Percentiles rank a stretch among this genome's conserved stretches.
Conservation (phyloP, 2,797 vertebrate species). For the Peromyscus aztecus region DNA sequence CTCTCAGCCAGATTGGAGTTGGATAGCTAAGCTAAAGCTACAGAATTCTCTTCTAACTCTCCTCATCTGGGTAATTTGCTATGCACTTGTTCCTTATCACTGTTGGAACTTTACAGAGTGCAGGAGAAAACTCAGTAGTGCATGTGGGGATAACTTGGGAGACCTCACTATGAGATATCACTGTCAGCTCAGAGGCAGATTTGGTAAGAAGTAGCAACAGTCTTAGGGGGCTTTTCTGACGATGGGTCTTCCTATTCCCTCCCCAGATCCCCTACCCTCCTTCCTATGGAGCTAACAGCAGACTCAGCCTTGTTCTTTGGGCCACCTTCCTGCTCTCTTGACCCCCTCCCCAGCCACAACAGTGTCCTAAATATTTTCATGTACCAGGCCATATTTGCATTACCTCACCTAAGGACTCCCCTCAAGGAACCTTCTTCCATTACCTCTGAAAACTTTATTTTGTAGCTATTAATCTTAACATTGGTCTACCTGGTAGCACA, state of each 20-base stretch:
- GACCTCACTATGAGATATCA: neutral
- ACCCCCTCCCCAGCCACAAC: neutral
- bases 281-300: neutral
- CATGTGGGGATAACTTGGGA: neutral
- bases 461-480: neutral
- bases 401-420: neutral
- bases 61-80: neutral
- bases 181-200: too few species aligned
- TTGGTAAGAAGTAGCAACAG: neutral
- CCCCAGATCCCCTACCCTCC: neutral
- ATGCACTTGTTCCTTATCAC: neutral
- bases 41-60: neutral
- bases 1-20: neutral
- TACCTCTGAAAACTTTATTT: constrained; percentile 10
- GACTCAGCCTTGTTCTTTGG: neutral
- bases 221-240: neutral
- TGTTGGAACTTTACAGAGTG: neutral
- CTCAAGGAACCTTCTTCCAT: neutral
- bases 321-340: neutral
- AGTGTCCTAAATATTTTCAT: neutral
- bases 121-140: neutral
- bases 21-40: neutral
- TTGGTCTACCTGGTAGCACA: neutral
- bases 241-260: neutral
- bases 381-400: neutral